A percentile compares a stretch with the other conserved stretches of the same genome.
Conservation (phyloP, 2,797 vertebrate species). For the Buphagus erythrorhynchus region DNA sequence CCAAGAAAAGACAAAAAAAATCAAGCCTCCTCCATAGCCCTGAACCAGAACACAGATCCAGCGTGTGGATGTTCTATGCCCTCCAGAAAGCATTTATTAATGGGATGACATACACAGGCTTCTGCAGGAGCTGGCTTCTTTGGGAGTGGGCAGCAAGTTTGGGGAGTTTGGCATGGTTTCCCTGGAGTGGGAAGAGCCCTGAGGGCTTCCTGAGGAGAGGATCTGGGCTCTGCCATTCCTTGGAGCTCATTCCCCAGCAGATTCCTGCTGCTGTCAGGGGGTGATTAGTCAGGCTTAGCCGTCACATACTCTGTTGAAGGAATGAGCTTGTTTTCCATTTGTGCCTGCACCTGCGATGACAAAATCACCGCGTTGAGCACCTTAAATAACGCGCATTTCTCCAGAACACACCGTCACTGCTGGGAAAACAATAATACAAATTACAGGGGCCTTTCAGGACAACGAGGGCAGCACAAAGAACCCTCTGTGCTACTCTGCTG, state of each 20-base stretch:
- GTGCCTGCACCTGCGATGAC: rapidly evolving
- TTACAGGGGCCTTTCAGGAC: background rate
- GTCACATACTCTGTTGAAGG: background rate
- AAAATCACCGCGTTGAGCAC: background rate
- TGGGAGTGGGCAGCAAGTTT: background rate
- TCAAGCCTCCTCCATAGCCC: background rate
- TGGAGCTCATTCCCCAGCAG: background rate
- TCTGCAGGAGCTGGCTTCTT: background rate
- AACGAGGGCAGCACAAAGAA: background rate
- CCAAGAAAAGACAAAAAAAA: background rate
- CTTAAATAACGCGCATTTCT: rapidly evolving
- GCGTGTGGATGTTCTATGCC: background rate
- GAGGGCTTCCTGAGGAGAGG: background rate
- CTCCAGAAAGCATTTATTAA: background rate
- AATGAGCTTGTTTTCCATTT: conserved; percentile 9
- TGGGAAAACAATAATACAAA: background rate
- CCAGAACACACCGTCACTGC: background rate
- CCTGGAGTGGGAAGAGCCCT: rapidly evolving
- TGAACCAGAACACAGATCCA: background rate
- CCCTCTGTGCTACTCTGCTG: rapidly evolving
- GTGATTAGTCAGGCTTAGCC: background rate
- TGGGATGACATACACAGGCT: background rate
- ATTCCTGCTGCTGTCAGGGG: background rate
- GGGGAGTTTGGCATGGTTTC: background rate
- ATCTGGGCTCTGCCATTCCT: background rate